Conservation (phyloP, 2,888 invertebrate genomes). For the Cylindroiulus punctatus region DNA sequence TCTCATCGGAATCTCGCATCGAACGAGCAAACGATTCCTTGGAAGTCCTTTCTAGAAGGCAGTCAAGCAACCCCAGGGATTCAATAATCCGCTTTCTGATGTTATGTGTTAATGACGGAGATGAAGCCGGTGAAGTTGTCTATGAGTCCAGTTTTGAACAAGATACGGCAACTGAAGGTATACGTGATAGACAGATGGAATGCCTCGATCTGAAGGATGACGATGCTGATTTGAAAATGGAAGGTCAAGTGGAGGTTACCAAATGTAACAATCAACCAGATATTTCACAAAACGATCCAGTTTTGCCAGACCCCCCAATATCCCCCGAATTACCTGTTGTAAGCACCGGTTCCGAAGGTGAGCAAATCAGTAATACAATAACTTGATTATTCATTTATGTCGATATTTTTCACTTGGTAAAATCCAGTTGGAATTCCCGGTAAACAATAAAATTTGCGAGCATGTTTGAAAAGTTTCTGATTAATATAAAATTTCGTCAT, state of each 20-base stretch:
- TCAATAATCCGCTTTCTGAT: neutral
- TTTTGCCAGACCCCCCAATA: no score
- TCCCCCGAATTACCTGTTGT: no score
- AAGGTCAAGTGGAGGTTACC: neutral
- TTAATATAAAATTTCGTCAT: no score
- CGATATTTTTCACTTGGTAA: no score
- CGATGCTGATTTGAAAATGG: neutral
- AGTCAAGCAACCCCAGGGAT: neutral
- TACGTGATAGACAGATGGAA: neutral
- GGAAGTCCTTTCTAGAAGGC: neutral
- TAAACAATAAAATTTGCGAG: no score
- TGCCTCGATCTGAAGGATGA: neutral
- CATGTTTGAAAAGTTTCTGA: no score
- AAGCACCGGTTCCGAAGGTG: no score
- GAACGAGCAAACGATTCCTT: slow-evolving; percentile 10
- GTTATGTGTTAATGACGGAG: neutral
- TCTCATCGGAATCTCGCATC: neutral
- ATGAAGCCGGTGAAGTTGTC: neutral
- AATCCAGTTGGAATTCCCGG: no score
- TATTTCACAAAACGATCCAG: no score
- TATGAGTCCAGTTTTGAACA: neutral
- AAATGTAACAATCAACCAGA: neutral
- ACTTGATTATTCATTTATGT: no score
- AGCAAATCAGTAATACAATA: no score
- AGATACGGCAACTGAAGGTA: neutral